Conservation (phyloP, 2,797 vertebrate genomes). For the Podarcis lilfordi region DNA sequence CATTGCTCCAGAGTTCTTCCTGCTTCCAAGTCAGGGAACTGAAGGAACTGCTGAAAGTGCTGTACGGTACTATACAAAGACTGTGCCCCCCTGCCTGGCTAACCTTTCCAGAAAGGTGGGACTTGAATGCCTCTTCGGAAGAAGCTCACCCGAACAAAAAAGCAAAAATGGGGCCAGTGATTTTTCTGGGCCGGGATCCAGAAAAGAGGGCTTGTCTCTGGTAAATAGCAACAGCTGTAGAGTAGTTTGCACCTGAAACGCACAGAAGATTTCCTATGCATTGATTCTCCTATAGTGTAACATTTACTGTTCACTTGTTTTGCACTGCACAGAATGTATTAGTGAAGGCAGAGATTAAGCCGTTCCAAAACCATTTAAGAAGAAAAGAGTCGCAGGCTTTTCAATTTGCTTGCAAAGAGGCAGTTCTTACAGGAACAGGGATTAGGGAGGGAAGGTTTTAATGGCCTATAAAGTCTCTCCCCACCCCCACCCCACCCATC, state of each 20-base stretch:
- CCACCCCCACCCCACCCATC: neutral
- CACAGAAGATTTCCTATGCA: neutral
- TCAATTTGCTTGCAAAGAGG: constrained; percentile 1
- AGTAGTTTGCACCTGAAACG: neutral
- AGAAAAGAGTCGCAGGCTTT: constrained; percentile 23
- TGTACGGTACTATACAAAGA: no score
- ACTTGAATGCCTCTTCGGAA: no score
- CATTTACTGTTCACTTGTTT: neutral
- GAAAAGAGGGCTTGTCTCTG: neutral
- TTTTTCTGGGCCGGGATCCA: neutral
- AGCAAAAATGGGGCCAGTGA: neutral
- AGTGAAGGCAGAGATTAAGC: neutral
- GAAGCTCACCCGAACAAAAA: no score
- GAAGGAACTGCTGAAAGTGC: no score
- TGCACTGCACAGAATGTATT: neutral
- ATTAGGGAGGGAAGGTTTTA: constrained; percentile 59
- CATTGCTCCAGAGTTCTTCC: no score
- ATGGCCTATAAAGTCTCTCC: constrained; percentile 59
- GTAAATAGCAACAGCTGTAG: neutral
- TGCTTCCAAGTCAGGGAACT: no score
- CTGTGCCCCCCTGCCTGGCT: no score
- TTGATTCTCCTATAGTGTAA: neutral
- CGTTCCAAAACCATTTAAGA: constrained; percentile 29
- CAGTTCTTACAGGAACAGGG: constrained; percentile 17
- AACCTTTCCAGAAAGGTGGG: no score